These are phyloP conservation scores for Carabus problematicus DNA, from an alignment of 2,888 invertebrate species.

Conservation along the genomic window DNA sequence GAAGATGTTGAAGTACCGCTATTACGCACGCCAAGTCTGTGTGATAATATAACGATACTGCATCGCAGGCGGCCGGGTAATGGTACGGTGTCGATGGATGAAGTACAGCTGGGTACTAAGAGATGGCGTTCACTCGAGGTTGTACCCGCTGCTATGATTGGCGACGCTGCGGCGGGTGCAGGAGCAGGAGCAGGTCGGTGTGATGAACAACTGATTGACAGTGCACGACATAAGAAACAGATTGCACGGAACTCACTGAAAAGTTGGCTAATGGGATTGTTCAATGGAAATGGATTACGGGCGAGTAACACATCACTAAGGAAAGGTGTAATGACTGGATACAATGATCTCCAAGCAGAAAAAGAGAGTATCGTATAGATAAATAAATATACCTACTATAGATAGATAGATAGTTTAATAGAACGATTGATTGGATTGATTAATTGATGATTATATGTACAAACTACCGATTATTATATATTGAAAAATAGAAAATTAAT, in stretches of 20 bases:
- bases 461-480: conserved; percentile 2
- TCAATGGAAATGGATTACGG: conserved; percentile 75
- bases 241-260: conserved; percentile 70
- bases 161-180: too few species aligned
- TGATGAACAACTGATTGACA: conserved; percentile 51
- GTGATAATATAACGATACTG: conserved; percentile 50
- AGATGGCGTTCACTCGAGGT: conserved; percentile 83
- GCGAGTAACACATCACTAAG: conserved; percentile 68
- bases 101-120: conserved; percentile 61
- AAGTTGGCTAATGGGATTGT: conserved; percentile 76
- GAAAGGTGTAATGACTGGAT: conserved; percentile 61
- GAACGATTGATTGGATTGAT: not conserved
- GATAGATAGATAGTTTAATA: conserved; percentile 1
- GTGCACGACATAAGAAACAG: conserved; percentile 66
- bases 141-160: conserved; percentile 57
- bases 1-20: conserved; percentile 60
- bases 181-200: conserved; percentile 13
- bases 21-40: conserved; percentile 51
- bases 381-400: conserved; percentile 1
- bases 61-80: conserved; percentile 53
- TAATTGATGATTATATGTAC: not conserved
- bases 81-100: conserved; percentile 55
- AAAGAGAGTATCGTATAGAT: conserved; percentile 66
- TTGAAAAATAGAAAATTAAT: not conserved
- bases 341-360: conserved; percentile 64